phyloP scores from a whole-genome alignment of 2,888 invertebrate genomes.

The Acanthopleura granulata region DNA sequence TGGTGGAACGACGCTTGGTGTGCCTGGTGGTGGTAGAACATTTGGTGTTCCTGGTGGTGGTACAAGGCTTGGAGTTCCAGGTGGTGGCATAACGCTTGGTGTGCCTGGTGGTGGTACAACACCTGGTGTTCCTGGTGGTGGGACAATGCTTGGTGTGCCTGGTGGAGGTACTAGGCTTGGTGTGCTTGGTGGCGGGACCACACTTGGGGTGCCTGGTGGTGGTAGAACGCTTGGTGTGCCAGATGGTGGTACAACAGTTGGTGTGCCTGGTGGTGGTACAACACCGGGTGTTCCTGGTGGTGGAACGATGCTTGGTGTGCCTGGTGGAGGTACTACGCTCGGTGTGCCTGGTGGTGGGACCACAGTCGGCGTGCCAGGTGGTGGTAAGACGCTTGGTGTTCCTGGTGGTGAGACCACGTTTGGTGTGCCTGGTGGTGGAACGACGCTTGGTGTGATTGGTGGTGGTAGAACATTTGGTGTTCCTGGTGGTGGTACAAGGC shows the following conservation, averaged over 20 bases:
- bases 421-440: neutral
- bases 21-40: neutral
- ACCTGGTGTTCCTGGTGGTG: neutral
- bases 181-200: neutral
- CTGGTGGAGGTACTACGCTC: neutral
- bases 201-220: neutral
- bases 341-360: neutral
- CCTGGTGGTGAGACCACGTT: neutral
- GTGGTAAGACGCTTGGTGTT: neutral
- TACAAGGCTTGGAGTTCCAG: neutral
- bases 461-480: neutral
- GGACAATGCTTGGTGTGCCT: neutral
- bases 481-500: neutral
- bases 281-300: neutral
- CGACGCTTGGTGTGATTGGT: neutral
- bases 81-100: neutral
- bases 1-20: neutral
- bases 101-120: neutral
- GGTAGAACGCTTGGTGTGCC: neutral
- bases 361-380: neutral
- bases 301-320: neutral
- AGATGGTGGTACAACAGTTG: neutral
- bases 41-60: slow-evolving; percentile 4
- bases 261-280: slow-evolving; percentile 2
- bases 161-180: neutral